Percentiles rank a stretch among this genome's conserved stretches.
Conservation (phyloP, 92 coral and sea anemone genomes). For the Metridium senile region DNA sequence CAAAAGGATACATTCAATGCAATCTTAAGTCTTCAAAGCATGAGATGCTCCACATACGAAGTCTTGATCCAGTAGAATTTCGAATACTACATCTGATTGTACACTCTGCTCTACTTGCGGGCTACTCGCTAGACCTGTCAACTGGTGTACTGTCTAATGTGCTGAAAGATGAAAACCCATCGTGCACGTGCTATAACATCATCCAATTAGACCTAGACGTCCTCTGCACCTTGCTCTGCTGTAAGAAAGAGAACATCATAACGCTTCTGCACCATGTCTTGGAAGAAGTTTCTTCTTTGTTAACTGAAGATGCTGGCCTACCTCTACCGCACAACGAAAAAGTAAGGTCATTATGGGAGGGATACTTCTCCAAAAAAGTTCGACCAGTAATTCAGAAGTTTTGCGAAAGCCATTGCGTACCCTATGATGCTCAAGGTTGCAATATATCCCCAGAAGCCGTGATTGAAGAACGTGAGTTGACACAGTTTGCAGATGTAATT, state of each 20-base stretch:
- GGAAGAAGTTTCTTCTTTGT: slow-evolving; percentile 45
- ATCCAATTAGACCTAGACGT: slow-evolving; percentile 58
- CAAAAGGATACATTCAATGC: slow-evolving; percentile 41
- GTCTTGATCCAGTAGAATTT: slow-evolving; percentile 70
- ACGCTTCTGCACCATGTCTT: slow-evolving; percentile 68
- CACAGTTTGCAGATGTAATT: slow-evolving; percentile 27
- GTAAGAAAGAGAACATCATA: slow-evolving; percentile 64
- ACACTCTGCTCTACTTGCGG: slow-evolving; percentile 76
- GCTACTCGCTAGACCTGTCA: slow-evolving; percentile 56
- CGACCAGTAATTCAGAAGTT: slow-evolving; percentile 25
- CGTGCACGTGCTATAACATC: slow-evolving; percentile 62
- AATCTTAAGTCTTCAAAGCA: slow-evolving; percentile 8
- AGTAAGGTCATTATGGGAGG: slow-evolving; percentile 49
- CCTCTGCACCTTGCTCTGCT: slow-evolving; percentile 55
- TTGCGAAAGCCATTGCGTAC: slow-evolving; percentile 1
- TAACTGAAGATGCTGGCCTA: slow-evolving; percentile 27
- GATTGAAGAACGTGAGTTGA: slow-evolving; percentile 70
- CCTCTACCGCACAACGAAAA: slow-evolving; percentile 18
- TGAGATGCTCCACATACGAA: slow-evolving; percentile 40
- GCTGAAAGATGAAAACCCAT: slow-evolving; percentile 27
- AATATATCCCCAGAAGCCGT: slow-evolving; percentile 3
- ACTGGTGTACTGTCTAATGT: slow-evolving; percentile 37
- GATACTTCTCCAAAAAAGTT: slow-evolving; percentile 15
- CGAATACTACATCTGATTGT: slow-evolving; percentile 85
- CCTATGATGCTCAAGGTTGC: background rate